These are phyloP conservation scores for Girardinichthys multiradiatus DNA, from an alignment of 2,113 vertebrate genomes.

Conservation along the genomic window DNA sequence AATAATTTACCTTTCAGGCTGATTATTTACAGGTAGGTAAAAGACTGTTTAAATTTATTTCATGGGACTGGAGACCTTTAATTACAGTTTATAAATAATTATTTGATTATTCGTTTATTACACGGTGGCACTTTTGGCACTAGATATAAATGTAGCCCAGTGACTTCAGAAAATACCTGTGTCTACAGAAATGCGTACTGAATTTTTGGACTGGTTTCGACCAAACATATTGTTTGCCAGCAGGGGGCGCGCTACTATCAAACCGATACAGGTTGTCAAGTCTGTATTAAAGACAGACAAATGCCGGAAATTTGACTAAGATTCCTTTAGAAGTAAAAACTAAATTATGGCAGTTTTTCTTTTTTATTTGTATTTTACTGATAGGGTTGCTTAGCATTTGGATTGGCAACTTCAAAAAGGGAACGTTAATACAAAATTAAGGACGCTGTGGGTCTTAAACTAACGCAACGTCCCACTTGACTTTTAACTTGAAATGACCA, in stretches of 20 bases:
- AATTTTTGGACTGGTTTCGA: not conserved
- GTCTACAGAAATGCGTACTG: conserved; percentile 21
- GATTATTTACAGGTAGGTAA: too few relatives aligned
- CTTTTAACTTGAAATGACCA: conserved; percentile 36
- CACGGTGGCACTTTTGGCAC: not conserved
- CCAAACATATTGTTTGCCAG: not conserved
- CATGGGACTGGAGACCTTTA: too few relatives aligned
- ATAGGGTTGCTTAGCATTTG: not conserved
- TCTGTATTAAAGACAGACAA: not conserved
- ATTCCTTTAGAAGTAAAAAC: conserved; percentile 3
- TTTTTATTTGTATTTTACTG: not conserved
- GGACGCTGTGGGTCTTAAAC: not conserved
- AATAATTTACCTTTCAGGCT: too few relatives aligned
- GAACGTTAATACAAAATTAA: too few relatives aligned
- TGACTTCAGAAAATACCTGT: not conserved
- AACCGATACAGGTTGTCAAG: conserved; percentile 31
- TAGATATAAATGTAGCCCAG: not conserved
- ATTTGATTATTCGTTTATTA: too few relatives aligned
- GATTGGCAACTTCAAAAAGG: too few relatives aligned
- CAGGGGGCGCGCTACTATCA: conserved; percentile 31
- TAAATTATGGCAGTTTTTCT: not conserved
- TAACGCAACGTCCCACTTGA: not conserved
- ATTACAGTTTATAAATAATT: not conserved
- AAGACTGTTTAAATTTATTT: too few relatives aligned
- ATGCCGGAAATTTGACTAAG: not conserved